Evolutionary conservation across 1,140 invertebrate genomes (phyloP), one percentile per base, ranked within the genome.

Genomic region (Trichoplusia ni): DNA sequence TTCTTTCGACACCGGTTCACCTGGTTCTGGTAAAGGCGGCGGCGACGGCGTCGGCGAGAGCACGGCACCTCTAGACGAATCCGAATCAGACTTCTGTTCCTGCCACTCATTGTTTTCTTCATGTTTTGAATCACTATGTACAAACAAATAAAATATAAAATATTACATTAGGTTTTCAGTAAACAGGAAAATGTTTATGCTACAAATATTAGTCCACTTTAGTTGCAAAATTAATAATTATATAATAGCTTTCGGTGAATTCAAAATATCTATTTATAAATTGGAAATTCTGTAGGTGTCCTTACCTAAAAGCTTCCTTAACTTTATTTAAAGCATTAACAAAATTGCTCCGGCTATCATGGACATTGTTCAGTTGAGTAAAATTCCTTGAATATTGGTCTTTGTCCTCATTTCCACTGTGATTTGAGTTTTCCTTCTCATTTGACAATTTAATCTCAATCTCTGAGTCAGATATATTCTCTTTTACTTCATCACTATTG

Each of bases 271-370:
- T 3, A 7, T 27, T 27, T 27, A 27, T 27, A 27, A 7, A 27
- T 27, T 27, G 7, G 25, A 6, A 3, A 35, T n/a, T 8, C 21
- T 11, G 18, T 44, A 21, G 21, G 3, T 1, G 25, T 2, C 0
- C 81, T 89, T 78, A 91, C 90, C 84, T 84, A 35, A 90, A 82
- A 13, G 76, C 76, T 63, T 91, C 84, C 56, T 91, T 90, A 1
- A 84, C 86, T 78, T 90, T 91, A 35, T 90, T 91, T 0, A 91
- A 74, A n/a, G 85, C 79, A 82, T 90, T 90, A 27, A 79, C 66
- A 75, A 91, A 87, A 73, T 91, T 88, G 59, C 73, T 85, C 58
- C 86, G 79, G 25, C 83, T 88, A 54, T 86, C 84, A 61, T 86
- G 71, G 0, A 87, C 77, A 56, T 71, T 74, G 67, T 79, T 88